Base-by-base conservation (phyloP, 2,888 invertebrate species). In the Oxycera nigricornis region DNA sequence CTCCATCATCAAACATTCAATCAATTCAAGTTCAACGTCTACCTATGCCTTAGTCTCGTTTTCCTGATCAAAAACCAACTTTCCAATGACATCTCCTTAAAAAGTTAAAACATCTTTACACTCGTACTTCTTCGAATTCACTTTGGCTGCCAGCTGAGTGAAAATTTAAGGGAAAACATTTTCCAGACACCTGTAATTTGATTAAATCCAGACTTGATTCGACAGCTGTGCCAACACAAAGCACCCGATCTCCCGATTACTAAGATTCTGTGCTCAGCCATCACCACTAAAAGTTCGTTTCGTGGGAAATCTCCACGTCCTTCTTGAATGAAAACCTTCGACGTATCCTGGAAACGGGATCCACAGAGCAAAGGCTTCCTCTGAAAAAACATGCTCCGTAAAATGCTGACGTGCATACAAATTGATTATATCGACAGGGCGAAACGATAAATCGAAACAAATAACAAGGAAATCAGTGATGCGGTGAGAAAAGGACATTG, bases 371-470 rank as follows among this genome's bases (percentile, higher is more conserved):
- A 6, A 55, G 11, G 17, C 26, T 55, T 55, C 6, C 20, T n/a
- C n/a, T n/a, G n/a, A n/a, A n/a, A n/a, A n/a, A 55, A 55, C 22
- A 55, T 55, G 17, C 22, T 20, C 20, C 9, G n/a, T 55, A 55
- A 62, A 62, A 9, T 35, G 35, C 22, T 62, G 62, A 62, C 62
- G 17, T 35, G 62, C 31, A 62, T 62, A 62, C n/a, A 31, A 62
- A 62, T 31, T 62, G 62, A 24, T 39, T 30, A 59, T 59, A 28
- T 59, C 30, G 9, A 2, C 59, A 3, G 28, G n/a, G 24, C n/a
- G 59, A 28, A 28, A 28, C n/a, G 59, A 59, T n/a, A 59, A 26
- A 28, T 28, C 14, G 28, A 28, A 11, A 3, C 4, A 9, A 28
- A 59, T 24, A 59, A 28, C 59, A 28, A 59, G n/a, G 30, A 59